Conservation (phyloP, 1,140 invertebrate genomes). For the Diabrotica virgifera region DNA sequence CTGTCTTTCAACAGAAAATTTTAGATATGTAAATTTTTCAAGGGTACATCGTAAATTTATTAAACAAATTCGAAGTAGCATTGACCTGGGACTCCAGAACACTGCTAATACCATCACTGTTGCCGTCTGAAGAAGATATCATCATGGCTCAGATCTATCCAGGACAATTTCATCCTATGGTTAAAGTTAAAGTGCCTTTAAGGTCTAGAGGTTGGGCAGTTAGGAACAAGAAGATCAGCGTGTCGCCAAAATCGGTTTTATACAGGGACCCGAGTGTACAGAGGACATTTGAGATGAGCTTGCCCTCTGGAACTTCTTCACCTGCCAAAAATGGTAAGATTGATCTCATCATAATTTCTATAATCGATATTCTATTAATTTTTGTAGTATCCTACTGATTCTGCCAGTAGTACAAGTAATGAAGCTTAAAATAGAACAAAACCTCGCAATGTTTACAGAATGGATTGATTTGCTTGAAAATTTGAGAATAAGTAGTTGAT, state of each 20-base stretch:
- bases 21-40: conserved; percentile 1
- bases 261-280: conserved; percentile 34
- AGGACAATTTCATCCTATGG: conserved; percentile 42
- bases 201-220: conserved; percentile 68
- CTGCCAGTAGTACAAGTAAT: too few species aligned
- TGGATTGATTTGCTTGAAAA: too few species aligned
- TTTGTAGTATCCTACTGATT: too few species aligned
- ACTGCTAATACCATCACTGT: conserved; percentile 85
- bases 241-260: conserved; percentile 53
- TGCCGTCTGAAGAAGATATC: conserved; percentile 77
- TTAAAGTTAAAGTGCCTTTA: conserved; percentile 63
- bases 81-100: conserved; percentile 93
- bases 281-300: conserved; percentile 39
- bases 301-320: conserved; percentile 28
- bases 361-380: not conserved
- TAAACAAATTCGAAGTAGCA: conserved; percentile 98
- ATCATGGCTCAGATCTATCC: conserved; percentile 46
- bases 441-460: too few species aligned
- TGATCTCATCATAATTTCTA: not conserved
- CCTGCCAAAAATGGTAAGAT: conserved; percentile 8
- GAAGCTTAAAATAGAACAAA: too few species aligned
- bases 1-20: not conserved
- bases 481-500: too few species aligned
- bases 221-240: conserved; percentile 58
- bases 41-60: conserved; percentile 80